Evolutionary conservation across 2,113 vertebrate species (phyloP).

Genomic region (Varanus komodoensis): DNA sequence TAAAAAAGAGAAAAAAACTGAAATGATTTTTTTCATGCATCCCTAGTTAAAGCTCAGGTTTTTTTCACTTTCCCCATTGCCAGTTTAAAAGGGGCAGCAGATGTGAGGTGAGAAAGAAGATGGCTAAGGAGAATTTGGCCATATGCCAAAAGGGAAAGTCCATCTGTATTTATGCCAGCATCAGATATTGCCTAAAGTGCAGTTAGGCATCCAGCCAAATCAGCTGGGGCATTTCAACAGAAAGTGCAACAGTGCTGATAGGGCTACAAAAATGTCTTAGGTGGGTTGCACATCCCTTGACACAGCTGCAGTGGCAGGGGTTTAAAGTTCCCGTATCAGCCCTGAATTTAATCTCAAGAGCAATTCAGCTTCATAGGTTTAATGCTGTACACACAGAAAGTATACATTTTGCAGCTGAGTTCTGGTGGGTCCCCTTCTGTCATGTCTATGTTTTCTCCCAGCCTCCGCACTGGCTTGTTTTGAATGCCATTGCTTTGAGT

Average conservation of each 20-base stretch:
- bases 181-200: background rate
- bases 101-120: background rate
- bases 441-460: background rate
- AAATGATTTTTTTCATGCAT: background rate
- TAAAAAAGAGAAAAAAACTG: no score
- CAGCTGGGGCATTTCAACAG: background rate
- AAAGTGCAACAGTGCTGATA: background rate
- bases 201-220: background rate
- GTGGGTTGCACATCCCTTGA: background rate
- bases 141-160: background rate
- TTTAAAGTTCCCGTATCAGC: no score
- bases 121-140: no score
- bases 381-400: background rate
- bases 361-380: background rate
- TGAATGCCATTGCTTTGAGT: constrained; percentile 17
- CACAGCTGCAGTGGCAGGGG: background rate
- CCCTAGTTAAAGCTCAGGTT: background rate
- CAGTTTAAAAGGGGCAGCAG: background rate
- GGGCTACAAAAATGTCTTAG: background rate
- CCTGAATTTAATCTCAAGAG: background rate
- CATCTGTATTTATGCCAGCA: background rate
- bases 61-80: background rate
- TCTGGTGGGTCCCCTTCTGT: background rate
- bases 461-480: background rate
- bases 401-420: background rate